Base-by-base conservation (phyloP, 2,113 vertebrate genomes). In the Orthochromis indermauri region DNA sequence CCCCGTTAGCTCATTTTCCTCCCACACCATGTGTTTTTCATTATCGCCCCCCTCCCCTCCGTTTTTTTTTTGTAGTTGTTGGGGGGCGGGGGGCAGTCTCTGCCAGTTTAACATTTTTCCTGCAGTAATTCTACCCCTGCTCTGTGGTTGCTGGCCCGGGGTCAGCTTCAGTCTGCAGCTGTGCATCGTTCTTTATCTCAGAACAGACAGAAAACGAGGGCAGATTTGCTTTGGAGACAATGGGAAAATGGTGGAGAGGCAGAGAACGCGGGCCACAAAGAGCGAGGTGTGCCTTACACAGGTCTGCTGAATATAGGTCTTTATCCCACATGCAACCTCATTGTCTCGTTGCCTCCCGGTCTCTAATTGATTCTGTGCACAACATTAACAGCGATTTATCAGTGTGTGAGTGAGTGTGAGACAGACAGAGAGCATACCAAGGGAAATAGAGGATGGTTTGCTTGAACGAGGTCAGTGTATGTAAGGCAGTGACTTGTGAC, bases 61-160 rank as follows among this genome's bases (percentile, higher is more conserved):
- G 31, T 35, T 59, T 9, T 54, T 33, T 73, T 76, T 85, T 16
- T 3, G 7, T 55, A 8, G 21, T 26, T 55, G 54, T 55, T 6
- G 57, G 24, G 54, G 54, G 24, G 26, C 11, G 6, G 5, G 6
- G 53, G 80, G 80, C 88, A 63, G 55, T n/a, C 68, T 53, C 35
- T 86, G 82, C 86, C 40, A 51, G 85, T 82, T 78, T 57, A 55
- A 86, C 87, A 88, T 93, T 93, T 95, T 88, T 37, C 33, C 86
- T 93, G 90, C 90, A 94, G 94, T 93, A 94, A 93, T 91, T 93
- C 93, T 90, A 93, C 80, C 92, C 91, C 82, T 89, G 86, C 86
- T 73, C 91, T 89, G 91, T 88, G 87, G 90, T 73, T 82, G 88
- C 85, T 84, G 47, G 17, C 47, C 71, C 66, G 14, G 87, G 85